Evolutionary conservation across 2,888 invertebrate species (phyloP).

Genomic region (Sesia bembeciformis): DNA sequence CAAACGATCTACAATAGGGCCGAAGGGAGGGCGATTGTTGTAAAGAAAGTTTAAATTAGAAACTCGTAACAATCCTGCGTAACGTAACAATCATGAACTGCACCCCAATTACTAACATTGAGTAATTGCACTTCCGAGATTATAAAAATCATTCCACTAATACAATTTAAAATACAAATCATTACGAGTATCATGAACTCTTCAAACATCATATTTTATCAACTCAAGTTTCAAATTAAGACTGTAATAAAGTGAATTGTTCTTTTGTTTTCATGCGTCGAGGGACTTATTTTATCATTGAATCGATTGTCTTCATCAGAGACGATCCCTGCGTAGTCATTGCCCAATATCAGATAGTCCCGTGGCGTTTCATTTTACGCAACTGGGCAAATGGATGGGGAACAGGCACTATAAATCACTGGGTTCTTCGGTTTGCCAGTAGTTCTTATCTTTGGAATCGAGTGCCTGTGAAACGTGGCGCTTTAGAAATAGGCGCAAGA

Average conservation of each 20-base stretch:
- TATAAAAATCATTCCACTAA: too few relatives aligned
- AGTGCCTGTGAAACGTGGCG: constrained; percentile 11
- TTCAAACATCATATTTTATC: too few relatives aligned
- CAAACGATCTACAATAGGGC: neutral
- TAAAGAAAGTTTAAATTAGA: constrained; percentile 47
- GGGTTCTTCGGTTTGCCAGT: constrained; percentile 14
- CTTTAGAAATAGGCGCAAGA: neutral
- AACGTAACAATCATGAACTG: too few relatives aligned
- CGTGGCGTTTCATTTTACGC: constrained; percentile 20
- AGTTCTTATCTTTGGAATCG: constrained; percentile 13
- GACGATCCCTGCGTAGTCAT: constrained; percentile 13
- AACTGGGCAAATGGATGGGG: constrained; percentile 26
- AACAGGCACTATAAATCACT: constrained; percentile 23
- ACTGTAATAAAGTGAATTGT: too few relatives aligned
- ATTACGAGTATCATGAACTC: too few relatives aligned
- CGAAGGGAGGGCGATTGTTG: constrained; percentile 8
- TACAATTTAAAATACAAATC: too few relatives aligned
- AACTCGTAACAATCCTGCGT: constrained; percentile 21
- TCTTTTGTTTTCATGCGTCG: neutral
- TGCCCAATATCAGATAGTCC: constrained; percentile 23
- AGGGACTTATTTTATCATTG: neutral
- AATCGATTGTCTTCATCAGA: neutral
- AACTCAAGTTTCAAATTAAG: too few relatives aligned
- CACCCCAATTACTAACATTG: too few relatives aligned
- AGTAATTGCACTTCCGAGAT: too few relatives aligned